Base-by-base conservation (phyloP, 92 coral and sea anemone species). In the Epizoanthus scotinus region DNA sequence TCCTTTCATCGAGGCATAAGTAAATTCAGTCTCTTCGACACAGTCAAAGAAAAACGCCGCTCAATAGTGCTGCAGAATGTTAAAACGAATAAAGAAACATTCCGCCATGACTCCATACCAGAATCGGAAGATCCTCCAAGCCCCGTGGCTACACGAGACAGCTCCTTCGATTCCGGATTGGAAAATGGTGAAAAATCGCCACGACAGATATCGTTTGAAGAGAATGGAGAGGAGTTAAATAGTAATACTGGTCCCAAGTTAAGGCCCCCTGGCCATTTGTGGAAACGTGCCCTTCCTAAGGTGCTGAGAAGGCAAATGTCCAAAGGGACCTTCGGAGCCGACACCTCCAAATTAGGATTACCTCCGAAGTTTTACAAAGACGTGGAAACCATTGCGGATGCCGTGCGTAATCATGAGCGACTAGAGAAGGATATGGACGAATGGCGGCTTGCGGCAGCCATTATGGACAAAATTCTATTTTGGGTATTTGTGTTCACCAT, bases 391-490 rank as follows among this genome's bases (percentile, higher is more conserved):
- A 80, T 54, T n/a, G 83, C 89, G 31, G 59, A 78, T 34, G 22
- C 81, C 18, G 70, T 77, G 55, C 82, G 89, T 5, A 79, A 50
- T 50, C 85, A 67, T 49, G 71, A 79, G 14, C n/a, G 72, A 50
- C 67, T 74, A 9, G 85, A 86, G 22, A 26, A 55, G 29, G 73
- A 82, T 19, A 78, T 83, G 71, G 82, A 86, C 67, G 83, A 86
- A 49, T 86, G 89, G 89, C 65, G 82, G 19, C 86, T 86, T 2
- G 89, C 89, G 28, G 89, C 89, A 0, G 71, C 83, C 55, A 86
- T 86, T 3, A 83, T 83, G 65, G 86, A 86, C 63, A 82, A 61
- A 13, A 73, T 86, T 50, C 17, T 86, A 85, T 86, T 86, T 38
- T 66, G 83, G 59, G 77, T 86, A 17, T 86, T 80, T 29, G 85